Conservation (phyloP, 2,113 vertebrate species). For the Scopus umbretta region DNA sequence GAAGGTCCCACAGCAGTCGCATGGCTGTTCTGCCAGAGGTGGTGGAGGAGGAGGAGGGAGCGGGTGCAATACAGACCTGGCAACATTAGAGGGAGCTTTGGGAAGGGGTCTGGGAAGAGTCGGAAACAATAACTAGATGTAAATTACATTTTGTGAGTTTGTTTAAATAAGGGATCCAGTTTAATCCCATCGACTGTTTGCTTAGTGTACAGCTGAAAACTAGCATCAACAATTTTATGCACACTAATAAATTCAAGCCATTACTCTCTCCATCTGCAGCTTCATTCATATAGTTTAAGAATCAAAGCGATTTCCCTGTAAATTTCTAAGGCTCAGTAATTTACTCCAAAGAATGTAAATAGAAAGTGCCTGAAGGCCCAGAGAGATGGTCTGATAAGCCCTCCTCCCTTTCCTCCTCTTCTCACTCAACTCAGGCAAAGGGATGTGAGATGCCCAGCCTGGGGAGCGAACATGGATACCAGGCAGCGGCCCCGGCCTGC, state of each 20-base stretch:
- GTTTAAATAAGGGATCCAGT: constrained; percentile 59
- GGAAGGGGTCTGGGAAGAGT: constrained; percentile 26
- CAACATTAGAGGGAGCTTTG: constrained; percentile 63
- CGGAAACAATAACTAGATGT: constrained; percentile 33
- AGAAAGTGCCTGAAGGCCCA: constrained; percentile 49
- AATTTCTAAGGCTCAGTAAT: constrained; percentile 39
- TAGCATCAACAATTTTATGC: constrained; percentile 61
- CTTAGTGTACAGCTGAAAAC: constrained; percentile 63
- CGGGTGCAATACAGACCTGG: background rate
- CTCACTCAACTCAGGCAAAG: background rate
- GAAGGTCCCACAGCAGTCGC: background rate
- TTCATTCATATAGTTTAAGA: constrained; percentile 60
- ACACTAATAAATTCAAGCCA: constrained; percentile 62
- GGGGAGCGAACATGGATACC: rapidly evolving
- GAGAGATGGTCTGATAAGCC: background rate
- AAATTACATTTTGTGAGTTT: constrained; percentile 47
- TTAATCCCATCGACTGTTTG: constrained; percentile 38
- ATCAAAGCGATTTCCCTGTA: constrained; percentile 48
- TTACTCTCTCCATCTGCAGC: constrained; percentile 65
- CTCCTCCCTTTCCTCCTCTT: background rate
- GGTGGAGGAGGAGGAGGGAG: background rate
- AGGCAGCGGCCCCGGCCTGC: rapidly evolving
- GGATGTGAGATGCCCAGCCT: rapidly evolving
- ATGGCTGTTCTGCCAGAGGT: background rate
- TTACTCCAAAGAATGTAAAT: constrained; percentile 44